These are phyloP conservation scores for Chelmon rostratus DNA, from an alignment of 2,797 vertebrate genomes.

Conservation along the genomic window DNA sequence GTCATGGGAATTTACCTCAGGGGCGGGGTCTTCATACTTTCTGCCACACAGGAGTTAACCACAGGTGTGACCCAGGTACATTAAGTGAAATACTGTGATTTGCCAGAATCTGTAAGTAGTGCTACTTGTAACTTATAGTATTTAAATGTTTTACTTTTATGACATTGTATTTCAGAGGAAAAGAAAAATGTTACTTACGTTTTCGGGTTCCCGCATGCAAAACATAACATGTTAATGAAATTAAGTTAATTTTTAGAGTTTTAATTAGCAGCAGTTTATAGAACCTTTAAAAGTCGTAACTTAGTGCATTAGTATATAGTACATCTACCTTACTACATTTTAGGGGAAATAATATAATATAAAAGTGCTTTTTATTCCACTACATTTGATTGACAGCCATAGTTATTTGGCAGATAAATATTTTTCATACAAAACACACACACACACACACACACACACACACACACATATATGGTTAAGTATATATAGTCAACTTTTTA, in stretches of 20 bases:
- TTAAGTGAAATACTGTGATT: no score
- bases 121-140: neutral
- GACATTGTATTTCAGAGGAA: neutral
- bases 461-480: no score
- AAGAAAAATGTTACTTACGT: no score
- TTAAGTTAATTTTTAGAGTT: no score
- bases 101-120: neutral
- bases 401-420: neutral
- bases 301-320: no score
- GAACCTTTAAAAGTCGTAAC: no score
- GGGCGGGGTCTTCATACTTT: slow-evolving; percentile 40
- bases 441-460: no score
- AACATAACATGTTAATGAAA: no score
- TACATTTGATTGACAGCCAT: neutral
- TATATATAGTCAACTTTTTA: no score
- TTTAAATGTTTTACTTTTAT: neutral
- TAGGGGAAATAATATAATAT: neutral
- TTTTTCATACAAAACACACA: neutral
- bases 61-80: neutral
- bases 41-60: neutral
- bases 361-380: neutral
- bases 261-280: no score
- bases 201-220: no score
- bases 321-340: neutral
- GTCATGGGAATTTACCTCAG: slow-evolving; percentile 50